Evolutionary conservation across 2,797 vertebrate genomes (phyloP), one percentile per base, ranked within the genome.

Genomic region (Poeciliopsis turneri): DNA sequence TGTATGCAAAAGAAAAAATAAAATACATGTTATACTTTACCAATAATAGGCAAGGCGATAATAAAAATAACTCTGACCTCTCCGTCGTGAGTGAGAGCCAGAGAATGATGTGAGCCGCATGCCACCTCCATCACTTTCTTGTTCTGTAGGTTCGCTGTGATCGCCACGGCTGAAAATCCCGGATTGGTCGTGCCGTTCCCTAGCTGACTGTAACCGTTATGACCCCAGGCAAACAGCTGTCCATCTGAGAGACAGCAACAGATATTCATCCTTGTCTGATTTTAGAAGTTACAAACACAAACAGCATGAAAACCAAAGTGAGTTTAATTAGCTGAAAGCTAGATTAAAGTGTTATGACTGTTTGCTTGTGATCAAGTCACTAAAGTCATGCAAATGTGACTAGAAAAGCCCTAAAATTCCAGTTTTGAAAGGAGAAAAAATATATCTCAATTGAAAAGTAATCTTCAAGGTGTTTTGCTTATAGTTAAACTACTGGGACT

Each of bases 201-300:
- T 84, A 99, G 94, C 70, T 99, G 98, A 92, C 97, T 98, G 88
- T 98, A 98, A 75, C 97, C 97, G 68, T 99, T 99, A 88, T 98
- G 97, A 0, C 98, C 98, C 98, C 98, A 99, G 0, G 97, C 95
- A 79, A 96, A 99, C 68, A 98, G 92, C 85, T 96, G 96, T 61
- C 98, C 98, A 79, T 97, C 98, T 99, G 93, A 10, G 86, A 77
- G 0, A 41, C 5, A 30, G 20, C 20, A 55, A 74, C 18, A 66
- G 33, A 64, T 39, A 16, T 9, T 11, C 57, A 49, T 20, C 47
- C 47, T 18, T 41, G 9, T 23, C 18, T 39, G 28, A 16, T 23
- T 23, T 53, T 23, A 33, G 30, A 20, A 20, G 18, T 51, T 49
- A 49, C 25, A 49, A 49, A 49, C 47, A 49, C 12, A n/a, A 64